Base-by-base conservation (phyloP, 2,113 vertebrate genomes). In the Arenaria interpres region DNA sequence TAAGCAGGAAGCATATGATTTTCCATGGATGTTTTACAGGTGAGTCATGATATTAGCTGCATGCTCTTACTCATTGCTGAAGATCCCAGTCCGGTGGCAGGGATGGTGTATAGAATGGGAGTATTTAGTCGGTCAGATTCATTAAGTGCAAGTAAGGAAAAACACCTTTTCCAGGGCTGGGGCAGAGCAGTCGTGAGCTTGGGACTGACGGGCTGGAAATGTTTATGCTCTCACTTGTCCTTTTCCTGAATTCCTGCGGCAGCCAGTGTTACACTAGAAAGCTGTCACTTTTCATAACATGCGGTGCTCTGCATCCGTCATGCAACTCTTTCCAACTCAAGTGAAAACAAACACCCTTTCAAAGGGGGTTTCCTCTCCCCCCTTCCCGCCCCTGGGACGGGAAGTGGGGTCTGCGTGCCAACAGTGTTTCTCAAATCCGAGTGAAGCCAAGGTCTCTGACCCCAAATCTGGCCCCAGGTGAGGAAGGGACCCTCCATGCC, bases 1-100 rank as follows among this genome's bases (percentile, higher is more conserved):
- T 96, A 69, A 93, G 96, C 89, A 81, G 97, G 97, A 97, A 97
- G 95, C 98, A 81, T 97, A 97, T 95, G 95, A 95, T 97, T 96
- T 97, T 96, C 96, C 97, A 45, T 93, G 97, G 95, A 97, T 97
- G 91, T 93, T 96, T 98, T 85, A 88, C 96, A 98, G 98, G 98
- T 98, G 98, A 98, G 97, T 98, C 98, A 98, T 94, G 68, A 46
- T 67, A 57, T 79, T 85, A 27, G 12, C 53, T 72, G 83, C 96
- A 30, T 51, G 91, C 94, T 93, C 94, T 94, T 95, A 79, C 93
- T 97, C 97, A 95, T 89, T 92, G 43, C 92, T 54, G 89, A 93
- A 88, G 91, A 64, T 88, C 96, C 83, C 54, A 7, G 77, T 28
- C 60, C 22, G 3, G 71, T 77, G 80, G 62, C 78, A 33, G 37